These are phyloP conservation scores for Copidosoma floridanum DNA, from an alignment of 1,140 invertebrate genomes.

Conservation along the genomic window DNA sequence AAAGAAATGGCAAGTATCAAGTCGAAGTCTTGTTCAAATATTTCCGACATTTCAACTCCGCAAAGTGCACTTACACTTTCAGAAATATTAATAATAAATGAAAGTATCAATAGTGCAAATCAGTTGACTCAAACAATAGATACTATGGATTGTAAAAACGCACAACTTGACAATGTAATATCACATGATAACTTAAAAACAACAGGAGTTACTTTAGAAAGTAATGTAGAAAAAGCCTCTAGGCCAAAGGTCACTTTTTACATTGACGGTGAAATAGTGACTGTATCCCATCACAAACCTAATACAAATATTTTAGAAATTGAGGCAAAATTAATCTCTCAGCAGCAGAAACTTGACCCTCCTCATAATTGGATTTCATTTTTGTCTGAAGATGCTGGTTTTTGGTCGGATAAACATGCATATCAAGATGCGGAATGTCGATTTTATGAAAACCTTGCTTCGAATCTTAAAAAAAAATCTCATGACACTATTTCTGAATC, in stretches of 20 bases:
- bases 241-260: constrained; percentile 20
- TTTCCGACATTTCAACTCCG: too few relatives aligned
- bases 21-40: too few relatives aligned
- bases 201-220: neutral
- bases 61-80: too few relatives aligned
- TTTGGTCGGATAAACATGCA: constrained; percentile 62
- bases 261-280: constrained; percentile 26
- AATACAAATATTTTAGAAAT: constrained; percentile 23
- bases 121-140: too few relatives aligned
- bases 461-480: constrained; percentile 28
- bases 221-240: neutral
- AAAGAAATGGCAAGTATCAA: too few relatives aligned
- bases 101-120: too few relatives aligned
- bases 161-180: neutral
- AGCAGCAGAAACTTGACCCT: neutral
- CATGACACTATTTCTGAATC: neutral
- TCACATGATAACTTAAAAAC: neutral
- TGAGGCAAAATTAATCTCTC: neutral
- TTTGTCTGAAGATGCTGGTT: constrained; percentile 55
- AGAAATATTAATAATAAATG: too few relatives aligned
- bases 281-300: constrained; percentile 11
- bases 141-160: too few relatives aligned
- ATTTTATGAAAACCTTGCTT: constrained; percentile 53
- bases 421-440: constrained; percentile 66
- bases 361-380: constrained; percentile 29